Evolutionary conservation across 1,140 invertebrate genomes (phyloP), one percentile per base, ranked within the genome.

Genomic region (Cotesia vestalis): DNA sequence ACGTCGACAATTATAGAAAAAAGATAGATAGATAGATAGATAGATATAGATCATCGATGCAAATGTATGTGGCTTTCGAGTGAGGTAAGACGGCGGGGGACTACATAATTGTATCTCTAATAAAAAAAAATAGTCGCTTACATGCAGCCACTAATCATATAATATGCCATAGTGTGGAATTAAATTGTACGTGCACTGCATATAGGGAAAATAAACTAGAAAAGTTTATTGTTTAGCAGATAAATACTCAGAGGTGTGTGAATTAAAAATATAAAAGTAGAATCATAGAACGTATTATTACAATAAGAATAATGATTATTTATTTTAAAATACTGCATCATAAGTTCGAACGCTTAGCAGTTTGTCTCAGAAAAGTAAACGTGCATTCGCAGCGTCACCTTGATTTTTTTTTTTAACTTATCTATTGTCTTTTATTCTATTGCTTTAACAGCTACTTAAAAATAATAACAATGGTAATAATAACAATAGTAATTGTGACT

Each of bases 1-100:
- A 81, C 80, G 79, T 81, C 76, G 69, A 70, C 76, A 75, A 73
- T 68, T 63, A 35, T 67, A 73, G 52, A 73, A 60, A 52, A 52
- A 27, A 27, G 3, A 27, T 27, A 27, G 27, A 27, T 27, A 20
- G 20, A 20, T 20, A 20, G 20, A 20, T 20, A 27, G 27, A 27
- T 27, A 60, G 20, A 67, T 61, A 57, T 46, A 35, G 20, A 66
- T 36, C n/a, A 66, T 38, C n/a, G 12, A 38, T 34, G 20, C 61
- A 51, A 11, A 38, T 20, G 51, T 51, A 46, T 62, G 57, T 52
- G 57, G 61, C 51, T 51, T 61, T 4, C 14, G 38, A 57, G 27
- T 52, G n/a, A 35, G 55, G 38, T 52, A 20, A 52, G 6, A 11
- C 11, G 40, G 40, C 40, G 4, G 11, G 40, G 40, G 40, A 27